Conservation (phyloP, 2,113 vertebrate species). For the Lycaon pictus region DNA sequence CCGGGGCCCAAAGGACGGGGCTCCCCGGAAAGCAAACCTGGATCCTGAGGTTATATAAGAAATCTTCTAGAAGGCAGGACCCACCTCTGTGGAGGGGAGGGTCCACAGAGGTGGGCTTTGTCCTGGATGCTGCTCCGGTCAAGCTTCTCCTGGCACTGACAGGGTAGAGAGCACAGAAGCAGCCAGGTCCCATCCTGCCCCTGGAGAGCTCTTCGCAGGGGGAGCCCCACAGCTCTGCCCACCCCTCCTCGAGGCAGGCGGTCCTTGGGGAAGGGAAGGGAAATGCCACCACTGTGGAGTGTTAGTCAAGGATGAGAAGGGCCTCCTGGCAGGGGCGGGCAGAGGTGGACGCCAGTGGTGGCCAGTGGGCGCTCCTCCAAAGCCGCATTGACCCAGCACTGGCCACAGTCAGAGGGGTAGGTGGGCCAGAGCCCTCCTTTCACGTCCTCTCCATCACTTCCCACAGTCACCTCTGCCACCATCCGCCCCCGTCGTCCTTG, state of each 20-base stretch:
- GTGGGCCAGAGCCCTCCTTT: neutral
- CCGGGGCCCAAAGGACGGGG: neutral
- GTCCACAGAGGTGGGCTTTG: neutral
- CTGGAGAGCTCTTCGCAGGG: neutral
- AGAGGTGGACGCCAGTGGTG: neutral
- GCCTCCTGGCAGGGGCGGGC: neutral
- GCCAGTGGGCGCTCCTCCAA: neutral
- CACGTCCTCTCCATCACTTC: neutral
- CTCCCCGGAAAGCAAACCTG: neutral
- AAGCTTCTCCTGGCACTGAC: neutral
- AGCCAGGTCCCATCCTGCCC: neutral
- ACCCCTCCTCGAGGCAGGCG: neutral
- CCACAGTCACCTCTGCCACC: neutral
- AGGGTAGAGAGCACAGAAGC: neutral
- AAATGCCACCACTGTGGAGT: fast-evolving
- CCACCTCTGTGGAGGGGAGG: neutral
- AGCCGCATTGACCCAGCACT: fast-evolving
- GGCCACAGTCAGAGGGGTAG: neutral
- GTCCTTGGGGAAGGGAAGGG: neutral
- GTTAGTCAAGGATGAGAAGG: neutral
- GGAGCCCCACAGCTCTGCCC: neutral
- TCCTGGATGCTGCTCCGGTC: neutral
- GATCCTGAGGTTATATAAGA: neutral
- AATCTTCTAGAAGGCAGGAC: neutral
- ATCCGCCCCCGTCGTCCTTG: neutral